Evolutionary conservation across 37 sponge, comb jelly and placozoan genomes (phyloP), one percentile per base, ranked within the genome.

Genomic region (Hexactinellida sp.): DNA sequence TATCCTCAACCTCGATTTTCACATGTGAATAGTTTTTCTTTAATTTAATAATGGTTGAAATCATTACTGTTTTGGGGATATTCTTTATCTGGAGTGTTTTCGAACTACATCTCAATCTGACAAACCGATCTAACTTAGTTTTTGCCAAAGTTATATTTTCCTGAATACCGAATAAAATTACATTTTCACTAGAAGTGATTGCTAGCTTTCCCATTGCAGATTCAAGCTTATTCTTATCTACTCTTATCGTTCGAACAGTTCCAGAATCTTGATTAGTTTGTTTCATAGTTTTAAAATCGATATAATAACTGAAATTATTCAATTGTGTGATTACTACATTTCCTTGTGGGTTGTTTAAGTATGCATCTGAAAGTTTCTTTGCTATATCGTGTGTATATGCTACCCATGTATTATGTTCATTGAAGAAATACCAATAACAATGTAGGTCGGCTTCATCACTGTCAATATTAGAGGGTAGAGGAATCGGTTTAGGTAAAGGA

Each of bases 241-340:
- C 39, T 34, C 13, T 37, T 3, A 85, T 24, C 13, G n/a, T 38
- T 32, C 85, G 47, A 9, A 10, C 23, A 24, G 76, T 63, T 0
- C 85, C 84, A 21, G 94, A 91, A 0, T 0, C 28, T 0, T 21
- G 0, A 47, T 94, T 94, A 21, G 85, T 90, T 41, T 94, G 94
- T 5, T 36, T 84, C 94, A 94, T 94, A 23, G 84, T 85, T 34
- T 37, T 0, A 83, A 91, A 88, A 39, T 91, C 88, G 19, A 91
- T 82, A 0, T 0, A 16, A 82, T 94, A 91, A 0, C 37, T 54
- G 0, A 38, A 41, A 32, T 76, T 82, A 52, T 84, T 38, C n/a
- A 87, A 38, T 63, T 63, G 28, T 23, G 24, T 36, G 24, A 87
- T 7, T 0, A 23, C 0, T 55, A 85, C 34, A 3, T 38, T 3